Conservation (phyloP, 2,888 invertebrate genomes). For the Phyllotreta striolata region DNA sequence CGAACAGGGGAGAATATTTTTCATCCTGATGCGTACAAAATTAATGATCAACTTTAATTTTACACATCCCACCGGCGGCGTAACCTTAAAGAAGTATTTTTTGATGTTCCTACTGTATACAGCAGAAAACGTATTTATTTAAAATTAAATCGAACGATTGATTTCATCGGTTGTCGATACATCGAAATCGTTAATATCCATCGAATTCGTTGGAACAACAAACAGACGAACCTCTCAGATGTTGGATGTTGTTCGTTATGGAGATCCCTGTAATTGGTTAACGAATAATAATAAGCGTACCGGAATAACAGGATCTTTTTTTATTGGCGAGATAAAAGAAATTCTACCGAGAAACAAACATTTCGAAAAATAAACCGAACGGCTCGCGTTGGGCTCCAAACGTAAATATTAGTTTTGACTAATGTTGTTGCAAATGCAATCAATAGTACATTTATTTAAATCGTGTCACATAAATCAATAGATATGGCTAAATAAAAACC, state of each 20-base stretch:
- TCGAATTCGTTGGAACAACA: too few relatives aligned
- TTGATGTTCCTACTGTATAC: too few relatives aligned
- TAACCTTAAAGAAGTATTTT: too few relatives aligned
- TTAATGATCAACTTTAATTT: too few relatives aligned
- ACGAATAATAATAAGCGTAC: conserved; percentile 31
- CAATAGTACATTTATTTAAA: conserved; percentile 46
- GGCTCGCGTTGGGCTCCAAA: conserved; percentile 39
- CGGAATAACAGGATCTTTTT: conserved; percentile 27
- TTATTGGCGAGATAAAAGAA: conserved; percentile 42
- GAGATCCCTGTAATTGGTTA: conserved; percentile 27
- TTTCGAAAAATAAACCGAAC: conserved; percentile 39
- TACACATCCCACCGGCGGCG: too few relatives aligned
- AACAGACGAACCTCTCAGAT: too few relatives aligned
- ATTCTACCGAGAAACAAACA: conserved; percentile 43
- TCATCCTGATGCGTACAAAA: too few relatives aligned
- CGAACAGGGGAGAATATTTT: not conserved
- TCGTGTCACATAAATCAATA: conserved; percentile 49
- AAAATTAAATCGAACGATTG: too few relatives aligned
- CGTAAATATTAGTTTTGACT: conserved; percentile 47
- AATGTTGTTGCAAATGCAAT: conserved; percentile 44
- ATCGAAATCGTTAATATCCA: too few relatives aligned
- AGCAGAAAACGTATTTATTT: too few relatives aligned
- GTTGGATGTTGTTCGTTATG: conserved; percentile 21
- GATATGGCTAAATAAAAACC: conserved; percentile 44
- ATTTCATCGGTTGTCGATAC: too few relatives aligned